These are phyloP conservation scores for Pyrrhura leucotis DNA, from an alignment of 2,797 vertebrate species.

Conservation along the genomic window DNA sequence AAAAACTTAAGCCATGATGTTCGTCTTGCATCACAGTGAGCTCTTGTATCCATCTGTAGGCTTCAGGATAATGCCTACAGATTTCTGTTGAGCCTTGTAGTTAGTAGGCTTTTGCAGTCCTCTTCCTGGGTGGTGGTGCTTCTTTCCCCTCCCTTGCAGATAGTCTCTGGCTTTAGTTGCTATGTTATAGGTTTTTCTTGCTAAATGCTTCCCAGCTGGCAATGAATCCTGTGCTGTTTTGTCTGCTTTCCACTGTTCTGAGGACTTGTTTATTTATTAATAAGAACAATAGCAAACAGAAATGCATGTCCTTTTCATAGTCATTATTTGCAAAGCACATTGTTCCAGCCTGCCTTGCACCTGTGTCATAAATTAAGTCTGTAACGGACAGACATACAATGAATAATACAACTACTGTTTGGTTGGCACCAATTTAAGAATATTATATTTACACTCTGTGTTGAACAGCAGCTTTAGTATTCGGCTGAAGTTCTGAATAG, in stretches of 20 bases:
- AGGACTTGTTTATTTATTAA: conserved; percentile 32
- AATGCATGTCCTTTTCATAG: background rate
- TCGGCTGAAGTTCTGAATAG: conserved; percentile 39
- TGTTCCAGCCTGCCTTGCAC: background rate
- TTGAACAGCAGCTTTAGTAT: conserved; percentile 54
- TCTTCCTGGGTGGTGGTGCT: background rate
- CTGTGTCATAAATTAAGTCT: conserved; percentile 12
- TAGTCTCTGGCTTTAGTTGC: background rate
- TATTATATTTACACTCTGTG: conserved; percentile 28
- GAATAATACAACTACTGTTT: background rate
- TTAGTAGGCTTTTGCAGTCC: background rate
- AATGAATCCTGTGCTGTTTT: background rate
- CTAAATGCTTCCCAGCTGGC: background rate
- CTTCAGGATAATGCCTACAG: background rate
- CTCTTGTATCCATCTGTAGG: background rate
- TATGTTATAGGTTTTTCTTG: background rate
- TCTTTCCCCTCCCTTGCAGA: background rate
- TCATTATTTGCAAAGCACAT: background rate
- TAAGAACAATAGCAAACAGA: background rate
- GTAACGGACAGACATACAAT: background rate
- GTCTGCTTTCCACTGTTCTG: background rate
- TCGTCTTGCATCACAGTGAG: background rate
- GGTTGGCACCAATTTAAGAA: conserved; percentile 42
- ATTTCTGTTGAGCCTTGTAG: background rate
- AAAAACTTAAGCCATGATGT: background rate